Base-by-base conservation (phyloP, 1,140 invertebrate genomes). In the Patella vulgata region DNA sequence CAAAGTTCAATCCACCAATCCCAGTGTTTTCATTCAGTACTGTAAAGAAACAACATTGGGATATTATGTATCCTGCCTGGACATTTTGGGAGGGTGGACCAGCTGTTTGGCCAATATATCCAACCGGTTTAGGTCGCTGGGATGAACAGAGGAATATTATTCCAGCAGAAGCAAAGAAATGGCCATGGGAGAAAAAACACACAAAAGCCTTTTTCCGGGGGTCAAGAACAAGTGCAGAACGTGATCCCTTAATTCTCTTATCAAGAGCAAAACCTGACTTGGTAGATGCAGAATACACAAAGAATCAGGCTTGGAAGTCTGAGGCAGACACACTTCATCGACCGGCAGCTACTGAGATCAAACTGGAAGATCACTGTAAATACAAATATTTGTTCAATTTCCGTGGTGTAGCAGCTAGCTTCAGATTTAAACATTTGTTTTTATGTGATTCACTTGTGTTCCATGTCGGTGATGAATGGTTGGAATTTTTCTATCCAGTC, bases 301-400 rank as follows among this genome's bases (percentile, higher is more conserved):
- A 97, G 84, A 99, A 99, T 86, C 96, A 99, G 87, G 96, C 96
- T 0, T 99, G 96, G 96, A 97, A 94, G 83, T 97, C 95, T 31
- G 89, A 93, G 50, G 77, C 59, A 31, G 78, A 80, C 48, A 80
- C 78, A 30, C 59, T 80, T 40, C 70, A 75, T n/a, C 48, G 48
- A 47, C 85, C 89, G 31, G 92, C 96, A 58, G 96, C 95, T 0
- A 70, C 88, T 73, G 96, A 98, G 87, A 90, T 96, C 0, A 88
- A 91, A 23, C 89, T 98, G 63, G 94, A 97, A 86, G 89, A 93
- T 43, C 96, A 98, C 83, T 98, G 96, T 84, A 87, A 90, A 80
- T 96, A 93, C 81, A 96, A 95, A 83, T 97, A 96, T 86, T 86
- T 98, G 52, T 97, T 98, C 74, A 99, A 99, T 86, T 98, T 94